A percentile compares a stretch with the other conserved stretches of the same genome.
Evolutionary conservation across 1,140 invertebrate species (phyloP).

Genomic region (Tenebrio molitor): DNA sequence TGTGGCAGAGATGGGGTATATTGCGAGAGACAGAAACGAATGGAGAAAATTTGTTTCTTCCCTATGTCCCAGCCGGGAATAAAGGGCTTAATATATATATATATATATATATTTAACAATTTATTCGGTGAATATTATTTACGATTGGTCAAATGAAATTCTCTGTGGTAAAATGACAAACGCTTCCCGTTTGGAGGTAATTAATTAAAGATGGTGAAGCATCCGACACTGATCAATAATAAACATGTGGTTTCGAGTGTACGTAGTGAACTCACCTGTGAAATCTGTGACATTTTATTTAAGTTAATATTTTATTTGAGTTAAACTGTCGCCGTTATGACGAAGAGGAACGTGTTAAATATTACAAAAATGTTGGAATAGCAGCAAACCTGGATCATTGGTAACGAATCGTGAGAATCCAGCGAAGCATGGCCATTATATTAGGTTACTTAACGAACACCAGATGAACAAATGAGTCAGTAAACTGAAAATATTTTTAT

Average conservation of each 20-base stretch:
- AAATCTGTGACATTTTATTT: slow-evolving; percentile 3
- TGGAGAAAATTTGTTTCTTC: too few relatives aligned
- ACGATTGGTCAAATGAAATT: not conserved
- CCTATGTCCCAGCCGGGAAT: too few relatives aligned
- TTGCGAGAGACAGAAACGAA: too few relatives aligned
- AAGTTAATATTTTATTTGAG: slow-evolving; percentile 32
- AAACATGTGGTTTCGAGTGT: slow-evolving; percentile 3
- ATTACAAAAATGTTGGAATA: slow-evolving; percentile 40
- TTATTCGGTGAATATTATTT: not conserved
- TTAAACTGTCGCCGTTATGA: slow-evolving; percentile 28
- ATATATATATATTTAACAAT: too few relatives aligned
- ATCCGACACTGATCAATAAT: slow-evolving; percentile 14
- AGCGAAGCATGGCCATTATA: slow-evolving; percentile 57
- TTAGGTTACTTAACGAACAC: slow-evolving; percentile 62
- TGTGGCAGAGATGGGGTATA: too few relatives aligned
- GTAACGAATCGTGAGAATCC: slow-evolving; percentile 59
- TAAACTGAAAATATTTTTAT: slow-evolving; percentile 61
- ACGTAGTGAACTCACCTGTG: slow-evolving; percentile 1
- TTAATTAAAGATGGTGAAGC: slow-evolving; percentile 13
- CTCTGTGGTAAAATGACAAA: not conserved
- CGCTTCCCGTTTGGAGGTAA: not conserved
- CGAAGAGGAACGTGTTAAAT: slow-evolving; percentile 25
- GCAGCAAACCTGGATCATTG: slow-evolving; percentile 56
- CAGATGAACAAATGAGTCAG: slow-evolving; percentile 58
- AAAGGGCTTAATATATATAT: too few relatives aligned